A percentile compares a stretch with the other conserved stretches of the same genome.
These are phyloP conservation scores for Moxostoma hubbsi DNA, from an alignment of 2,797 vertebrate genomes.

Conservation along the genomic window DNA sequence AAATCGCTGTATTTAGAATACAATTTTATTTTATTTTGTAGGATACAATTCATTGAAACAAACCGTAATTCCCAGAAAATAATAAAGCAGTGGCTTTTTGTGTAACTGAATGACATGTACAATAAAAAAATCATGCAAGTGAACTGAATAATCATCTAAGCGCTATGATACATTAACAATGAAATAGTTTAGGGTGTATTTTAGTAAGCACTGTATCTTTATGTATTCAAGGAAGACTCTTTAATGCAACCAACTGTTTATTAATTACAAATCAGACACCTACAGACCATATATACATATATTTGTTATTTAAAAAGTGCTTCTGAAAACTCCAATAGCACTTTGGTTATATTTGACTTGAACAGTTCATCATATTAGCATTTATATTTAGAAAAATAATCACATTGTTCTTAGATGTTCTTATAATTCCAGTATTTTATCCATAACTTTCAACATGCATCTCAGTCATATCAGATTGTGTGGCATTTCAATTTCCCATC, in stretches of 20 bases:
- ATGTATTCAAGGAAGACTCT: background rate
- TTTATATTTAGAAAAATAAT: background rate
- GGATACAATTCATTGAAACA: background rate
- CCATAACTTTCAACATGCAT: background rate
- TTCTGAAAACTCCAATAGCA: background rate
- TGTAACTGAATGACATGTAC: background rate
- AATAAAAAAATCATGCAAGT: background rate
- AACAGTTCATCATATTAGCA: background rate
- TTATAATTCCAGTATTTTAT: background rate
- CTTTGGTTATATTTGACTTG: too few relatives aligned
- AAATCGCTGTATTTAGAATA: background rate
- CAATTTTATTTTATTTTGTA: background rate
- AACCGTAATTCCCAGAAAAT: background rate
- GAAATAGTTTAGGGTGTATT: background rate
- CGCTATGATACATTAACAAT: background rate
- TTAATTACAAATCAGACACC: background rate
- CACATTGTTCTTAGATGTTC: background rate
- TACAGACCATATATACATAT: background rate
- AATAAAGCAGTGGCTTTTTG: background rate
- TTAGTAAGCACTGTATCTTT: background rate
- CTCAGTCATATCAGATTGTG: background rate
- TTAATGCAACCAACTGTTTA: background rate
- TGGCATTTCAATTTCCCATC: background rate
- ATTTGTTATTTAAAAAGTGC: too few relatives aligned
- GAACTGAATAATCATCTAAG: background rate